Base-by-base conservation (phyloP, 2,888 invertebrate species). In the Luperina nickerlii region DNA sequence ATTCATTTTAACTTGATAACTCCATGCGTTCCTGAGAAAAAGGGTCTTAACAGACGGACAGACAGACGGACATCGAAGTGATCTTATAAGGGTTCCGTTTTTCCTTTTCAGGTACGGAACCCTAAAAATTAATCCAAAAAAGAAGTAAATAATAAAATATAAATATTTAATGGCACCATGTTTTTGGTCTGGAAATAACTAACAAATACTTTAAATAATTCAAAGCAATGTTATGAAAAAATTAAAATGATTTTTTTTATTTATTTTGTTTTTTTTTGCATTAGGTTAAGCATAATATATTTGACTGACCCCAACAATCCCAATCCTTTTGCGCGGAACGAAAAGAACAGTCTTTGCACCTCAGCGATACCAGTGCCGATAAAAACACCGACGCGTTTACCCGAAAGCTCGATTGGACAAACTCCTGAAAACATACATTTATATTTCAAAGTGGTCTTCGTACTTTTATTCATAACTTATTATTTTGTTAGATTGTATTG, bases 221-320 rank as follows among this genome's bases (percentile, higher is more conserved):
- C 54, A 54, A 54, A 54, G 20, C 0, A 54, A 20, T 54, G 54
- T 54, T 54, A 8, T 8, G 18, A 51, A 51, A 51, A 51, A 18
- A 51, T 0, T 15, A 15, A 48, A 48, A 48, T 0, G 32, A 32
- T 32, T 1, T 32, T 32, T 32, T 32, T 32, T 32, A 18, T 8
- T 54, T 54, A 8, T 54, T 7, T 54, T 51, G 7, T 20, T 54
- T 7, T 54, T 51, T 32, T n/a, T 54, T 54, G 20, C 18, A 54
- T 54, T 54, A 54, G 20, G 0, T 54, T 54, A 54, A 20, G 2
- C 20, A 54, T 18, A 51, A 6, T 51, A 51, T 20, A 57, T 54
- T 15, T 9, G 48, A 75, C 92, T 76, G 89, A 94, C 95, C 94
- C 94, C 15, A 92, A 87, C 57, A 95, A 89, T 69, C 93, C 93